phyloP scores from a whole-genome alignment of 2,797 vertebrate species.

The Anisognathus igniventris region DNA sequence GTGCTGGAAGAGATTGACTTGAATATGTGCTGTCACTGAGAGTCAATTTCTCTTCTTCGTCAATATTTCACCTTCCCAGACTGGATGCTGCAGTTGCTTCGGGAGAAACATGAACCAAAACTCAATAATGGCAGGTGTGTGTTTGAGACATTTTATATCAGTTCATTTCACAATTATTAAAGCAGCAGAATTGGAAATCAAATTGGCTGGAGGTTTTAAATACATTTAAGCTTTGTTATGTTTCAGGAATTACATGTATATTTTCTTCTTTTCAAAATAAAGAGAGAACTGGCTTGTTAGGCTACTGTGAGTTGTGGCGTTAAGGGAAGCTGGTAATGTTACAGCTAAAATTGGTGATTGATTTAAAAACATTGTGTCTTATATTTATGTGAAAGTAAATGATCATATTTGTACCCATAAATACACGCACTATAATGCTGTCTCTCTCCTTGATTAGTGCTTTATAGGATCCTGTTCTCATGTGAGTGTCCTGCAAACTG shows the following conservation, averaged over 20 bases:
- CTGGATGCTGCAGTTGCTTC: not conserved
- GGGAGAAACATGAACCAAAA: not conserved
- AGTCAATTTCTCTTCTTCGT: not conserved
- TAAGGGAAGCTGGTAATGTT: not conserved
- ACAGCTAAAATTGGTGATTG: not conserved
- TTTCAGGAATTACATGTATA: not conserved
- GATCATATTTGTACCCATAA: not conserved
- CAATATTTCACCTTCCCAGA: not conserved
- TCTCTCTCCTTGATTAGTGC: not conserved
- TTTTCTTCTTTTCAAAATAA: not conserved
- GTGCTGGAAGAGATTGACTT: not conserved
- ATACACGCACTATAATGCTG: not conserved
- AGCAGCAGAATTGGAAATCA: not conserved
- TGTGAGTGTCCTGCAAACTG: not conserved
- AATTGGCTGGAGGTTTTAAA: not conserved
- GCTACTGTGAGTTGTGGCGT: accelerated
- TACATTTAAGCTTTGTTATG: not conserved
- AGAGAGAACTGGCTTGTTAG: not conserved
- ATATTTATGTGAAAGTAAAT: not conserved
- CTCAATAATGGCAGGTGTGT: not conserved
- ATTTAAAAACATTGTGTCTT: not conserved
- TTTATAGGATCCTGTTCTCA: not conserved
- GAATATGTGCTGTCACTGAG: not conserved
- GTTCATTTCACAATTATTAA: not conserved
- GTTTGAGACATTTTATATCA: not conserved